Percentiles rank a stretch among this genome's conserved stretches.
Conservation (phyloP, 2,797 vertebrate genomes). For the Orestias chungarensis region DNA sequence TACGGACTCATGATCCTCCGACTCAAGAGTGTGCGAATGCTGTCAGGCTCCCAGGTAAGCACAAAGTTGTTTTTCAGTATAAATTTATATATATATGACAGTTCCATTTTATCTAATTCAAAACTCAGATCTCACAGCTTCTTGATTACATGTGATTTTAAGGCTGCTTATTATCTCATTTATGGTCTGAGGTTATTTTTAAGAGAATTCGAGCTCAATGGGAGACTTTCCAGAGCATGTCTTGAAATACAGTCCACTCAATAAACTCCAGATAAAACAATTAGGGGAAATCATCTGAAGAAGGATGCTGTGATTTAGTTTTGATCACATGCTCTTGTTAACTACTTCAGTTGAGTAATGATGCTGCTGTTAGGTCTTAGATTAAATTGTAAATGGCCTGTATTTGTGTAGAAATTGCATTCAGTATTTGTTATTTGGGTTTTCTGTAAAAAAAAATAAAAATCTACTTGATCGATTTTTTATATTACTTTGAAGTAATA, state of each 20-base stretch:
- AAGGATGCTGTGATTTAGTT: conserved; percentile 16
- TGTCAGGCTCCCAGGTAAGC: conserved; percentile 91
- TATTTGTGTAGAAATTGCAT: neutral
- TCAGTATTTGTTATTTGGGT: neutral
- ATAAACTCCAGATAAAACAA: conserved; percentile 25
- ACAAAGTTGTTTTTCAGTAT: neutral
- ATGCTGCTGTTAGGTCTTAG: too few species aligned
- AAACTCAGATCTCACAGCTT: neutral
- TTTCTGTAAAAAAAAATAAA: neutral
- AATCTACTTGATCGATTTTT: neutral
- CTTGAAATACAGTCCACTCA: conserved; percentile 7
- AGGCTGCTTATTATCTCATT: neutral
- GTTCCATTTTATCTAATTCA: neutral
- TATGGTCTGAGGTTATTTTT: conserved; percentile 11
- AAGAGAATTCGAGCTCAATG: conserved; percentile 24
- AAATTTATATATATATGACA: neutral
- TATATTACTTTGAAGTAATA: neutral
- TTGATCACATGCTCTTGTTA: conserved; percentile 16
- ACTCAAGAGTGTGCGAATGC: conserved; percentile 96
- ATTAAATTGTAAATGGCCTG: too few species aligned
- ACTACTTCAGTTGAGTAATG: neutral
- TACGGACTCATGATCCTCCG: conserved; percentile 98
- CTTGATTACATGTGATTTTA: conserved; percentile 12
- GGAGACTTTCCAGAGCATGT: conserved; percentile 5
- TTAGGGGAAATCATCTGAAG: conserved; percentile 30